phyloP scores from a whole-genome alignment of 2,888 invertebrate genomes.

The Pocota personata region DNA sequence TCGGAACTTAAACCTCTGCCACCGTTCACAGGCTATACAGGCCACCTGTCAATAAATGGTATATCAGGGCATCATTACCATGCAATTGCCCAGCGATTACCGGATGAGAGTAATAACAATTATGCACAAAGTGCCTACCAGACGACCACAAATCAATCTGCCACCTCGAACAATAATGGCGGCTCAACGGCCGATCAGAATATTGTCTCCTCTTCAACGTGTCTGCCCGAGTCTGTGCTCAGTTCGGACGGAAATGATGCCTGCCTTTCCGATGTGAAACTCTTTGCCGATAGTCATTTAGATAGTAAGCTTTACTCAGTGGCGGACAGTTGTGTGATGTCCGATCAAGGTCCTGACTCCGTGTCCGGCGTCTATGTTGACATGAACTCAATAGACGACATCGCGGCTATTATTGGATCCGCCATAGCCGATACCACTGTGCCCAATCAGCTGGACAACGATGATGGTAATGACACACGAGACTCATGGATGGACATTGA shows the following conservation, averaged over 20 bases:
- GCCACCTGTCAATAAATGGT: slow-evolving; percentile 93
- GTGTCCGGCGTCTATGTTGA: slow-evolving; percentile 85
- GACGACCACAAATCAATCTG: slow-evolving; percentile 72
- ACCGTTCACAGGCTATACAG: slow-evolving; percentile 93
- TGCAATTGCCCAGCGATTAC: slow-evolving; percentile 90
- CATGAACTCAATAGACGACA: slow-evolving; percentile 91
- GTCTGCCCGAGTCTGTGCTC: slow-evolving; percentile 86
- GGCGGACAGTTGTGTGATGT: slow-evolving; percentile 83
- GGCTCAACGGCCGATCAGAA: slow-evolving; percentile 86
- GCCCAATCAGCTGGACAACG: slow-evolving; percentile 87
- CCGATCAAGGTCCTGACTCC: slow-evolving; percentile 85
- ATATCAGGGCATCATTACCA: slow-evolving; percentile 95
- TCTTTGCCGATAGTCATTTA: slow-evolving; percentile 84
- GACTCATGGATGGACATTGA: slow-evolving; percentile 95
- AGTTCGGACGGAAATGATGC: slow-evolving; percentile 82
- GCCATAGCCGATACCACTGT: slow-evolving; percentile 95
- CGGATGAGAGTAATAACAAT: slow-evolving; percentile 90
- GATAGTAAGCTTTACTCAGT: slow-evolving; percentile 84
- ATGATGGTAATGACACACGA: slow-evolving; percentile 89
- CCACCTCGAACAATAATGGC: slow-evolving; percentile 75
- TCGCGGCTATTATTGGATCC: slow-evolving; percentile 93
- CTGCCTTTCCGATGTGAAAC: slow-evolving; percentile 85
- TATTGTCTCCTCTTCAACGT: slow-evolving; percentile 89
- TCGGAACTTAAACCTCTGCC: slow-evolving; percentile 94
- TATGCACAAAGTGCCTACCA: slow-evolving; percentile 86